These are phyloP conservation scores for Pristionchus japonicus DNA, from an alignment of 2,888 invertebrate species.

Conservation along the genomic window DNA sequence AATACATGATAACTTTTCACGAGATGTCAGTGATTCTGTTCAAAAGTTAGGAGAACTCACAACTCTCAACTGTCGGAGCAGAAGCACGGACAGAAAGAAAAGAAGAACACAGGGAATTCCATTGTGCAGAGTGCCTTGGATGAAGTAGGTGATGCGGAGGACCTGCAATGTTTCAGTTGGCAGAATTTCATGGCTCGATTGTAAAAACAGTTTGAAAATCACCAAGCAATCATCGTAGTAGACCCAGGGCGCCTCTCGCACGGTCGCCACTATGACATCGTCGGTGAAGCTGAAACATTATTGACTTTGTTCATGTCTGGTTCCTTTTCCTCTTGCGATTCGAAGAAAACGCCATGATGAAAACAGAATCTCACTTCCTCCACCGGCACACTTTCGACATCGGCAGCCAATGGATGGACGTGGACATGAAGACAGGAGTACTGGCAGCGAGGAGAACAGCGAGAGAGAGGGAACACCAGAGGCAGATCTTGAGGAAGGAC, in stretches of 20 bases:
- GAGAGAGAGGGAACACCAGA: background rate
- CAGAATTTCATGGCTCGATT: background rate
- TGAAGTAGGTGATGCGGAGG: background rate
- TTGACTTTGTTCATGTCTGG: background rate
- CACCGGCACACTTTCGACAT: background rate
- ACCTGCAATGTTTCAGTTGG: background rate
- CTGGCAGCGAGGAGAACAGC: background rate
- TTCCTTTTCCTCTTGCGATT: background rate
- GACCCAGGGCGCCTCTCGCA: background rate
- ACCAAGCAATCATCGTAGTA: conserved; percentile 22
- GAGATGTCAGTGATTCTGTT: too few relatives aligned
- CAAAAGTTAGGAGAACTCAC: background rate
- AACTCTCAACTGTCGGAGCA: background rate
- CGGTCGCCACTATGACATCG: background rate
- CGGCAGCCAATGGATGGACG: conserved; percentile 1
- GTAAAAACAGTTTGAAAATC: background rate
- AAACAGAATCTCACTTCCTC: background rate
- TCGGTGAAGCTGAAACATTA: background rate
- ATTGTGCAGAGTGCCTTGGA: background rate
- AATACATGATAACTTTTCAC: too few relatives aligned
- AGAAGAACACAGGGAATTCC: conserved; percentile 1
- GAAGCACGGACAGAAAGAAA: background rate
- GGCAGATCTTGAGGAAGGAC: background rate
- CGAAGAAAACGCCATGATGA: background rate
- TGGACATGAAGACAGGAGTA: conserved; percentile 3